Evolutionary conservation across 1,140 invertebrate species (phyloP), one percentile per base, ranked within the genome.

Genomic region (Saccostrea cuccullata): DNA sequence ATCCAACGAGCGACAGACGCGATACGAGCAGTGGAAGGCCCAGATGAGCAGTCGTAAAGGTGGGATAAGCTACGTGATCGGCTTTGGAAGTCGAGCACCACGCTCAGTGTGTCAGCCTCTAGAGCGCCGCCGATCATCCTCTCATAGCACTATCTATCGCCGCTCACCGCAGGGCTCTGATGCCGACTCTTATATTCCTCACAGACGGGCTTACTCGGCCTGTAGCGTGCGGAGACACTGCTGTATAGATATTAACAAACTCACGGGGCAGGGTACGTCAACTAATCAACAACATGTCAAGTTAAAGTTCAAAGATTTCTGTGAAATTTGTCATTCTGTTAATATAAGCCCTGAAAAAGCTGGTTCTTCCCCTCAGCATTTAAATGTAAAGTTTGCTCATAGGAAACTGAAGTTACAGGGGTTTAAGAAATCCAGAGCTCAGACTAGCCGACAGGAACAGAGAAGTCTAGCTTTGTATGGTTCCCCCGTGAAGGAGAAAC

Each of bases 201-300:
- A 94, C 86, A 91, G 94, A 86, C 92, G 94, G 60, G 94, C 94
- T 58, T 90, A 93, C 84, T 94, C 94, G 23, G 94, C 94, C 87
- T 94, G 93, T 90, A 94, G 93, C 91, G 91, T 94, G 87, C 92
- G 94, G 87, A 91, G 94, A 60, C 94, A 94, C 92, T 94, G 93
- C 90, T 93, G 92, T 92, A 91, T 94, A 89, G 93, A 94, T 92
- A 91, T 93, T 92, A 94, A 94, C 89, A 90, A 89, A 87, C 91
- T 92, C 84, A 92, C 88, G 86, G 89, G 89, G 87, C 84, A 85
- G 84, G 84, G 84, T 85, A 85, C 30, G 84, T 85, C 58, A 85
- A 6, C 84, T 85, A 85, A 60, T 47, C 82, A 55, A 83, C 82
- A 83, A 83, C 82, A 83, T 83, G 82, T 83, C 82, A 83, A 73